Base-by-base conservation (phyloP, 2,797 vertebrate genomes). In the Carapus acus region DNA sequence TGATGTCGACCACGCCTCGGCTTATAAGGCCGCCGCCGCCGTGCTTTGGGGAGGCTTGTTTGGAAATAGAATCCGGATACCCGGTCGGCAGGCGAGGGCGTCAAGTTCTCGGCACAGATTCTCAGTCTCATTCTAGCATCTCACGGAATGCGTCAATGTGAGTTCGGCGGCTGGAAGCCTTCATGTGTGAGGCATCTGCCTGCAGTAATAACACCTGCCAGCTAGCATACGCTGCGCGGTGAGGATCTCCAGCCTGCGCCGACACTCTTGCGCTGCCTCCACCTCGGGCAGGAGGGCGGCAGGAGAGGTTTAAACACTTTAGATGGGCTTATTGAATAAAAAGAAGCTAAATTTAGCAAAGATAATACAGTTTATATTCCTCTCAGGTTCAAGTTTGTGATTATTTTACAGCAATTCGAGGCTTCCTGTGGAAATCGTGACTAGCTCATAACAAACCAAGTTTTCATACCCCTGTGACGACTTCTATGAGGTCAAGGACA, bases 161-260 rank as follows among this genome's bases (percentile, higher is more conserved):
- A 58, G 65, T 65, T 68, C 46, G 49, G 5, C 58, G 68, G 64
- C 55, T 62, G 69, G 34, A 84, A 83, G 78, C 68, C 77, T 76
- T 78, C 56, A 69, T 50, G 45, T 58, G 55, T 19, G 63, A 74
- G 66, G 54, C 39, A 48, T 65, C 67, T 66, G 54, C 60, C 55
- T 74, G 31, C 49, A 58, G 50, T 73, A 71, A 73, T 73, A 76
- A 50, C 46, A 49, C 38, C 58, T 43, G 67, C 31, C 41, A 58
- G n/a, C 47, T 58, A 49, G 58, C 36, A 22, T 54, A 46, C n/a
- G 41, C 67, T 65, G 60, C 54, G 65, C 65, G 44, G n/a, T 15
- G 11, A n/a, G 34, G 13, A 36, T 36, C 34, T n/a, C n/a, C 34
- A 36, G 34, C 34, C 34, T 15, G 14, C 34, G n/a, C 34, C 12